phyloP scores from a whole-genome alignment of 2,797 vertebrate species.

The Brotula barbata region DNA sequence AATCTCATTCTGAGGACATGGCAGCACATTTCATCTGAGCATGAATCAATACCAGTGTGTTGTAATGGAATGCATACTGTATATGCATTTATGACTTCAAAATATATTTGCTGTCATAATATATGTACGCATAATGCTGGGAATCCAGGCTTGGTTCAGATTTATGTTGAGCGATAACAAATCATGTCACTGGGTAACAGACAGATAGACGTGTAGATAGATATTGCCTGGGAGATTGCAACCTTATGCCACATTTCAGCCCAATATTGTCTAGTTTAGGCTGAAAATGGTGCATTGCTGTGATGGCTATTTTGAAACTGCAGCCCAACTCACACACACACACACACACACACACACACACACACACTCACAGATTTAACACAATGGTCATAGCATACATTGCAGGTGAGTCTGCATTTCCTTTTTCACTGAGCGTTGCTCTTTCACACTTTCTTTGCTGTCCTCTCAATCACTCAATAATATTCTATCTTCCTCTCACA shows the following conservation, averaged over 20 bases:
- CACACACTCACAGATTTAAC: not conserved
- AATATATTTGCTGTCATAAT: not conserved
- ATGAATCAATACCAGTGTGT: conserved; percentile 56
- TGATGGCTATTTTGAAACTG: conserved; percentile 50
- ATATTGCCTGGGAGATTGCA: conserved; percentile 31
- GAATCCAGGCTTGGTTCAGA: conserved; percentile 2
- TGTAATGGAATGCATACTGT: conserved; percentile 48
- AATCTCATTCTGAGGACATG: conserved; percentile 73
- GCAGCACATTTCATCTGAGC: conserved; percentile 68
- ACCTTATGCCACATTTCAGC: conserved; percentile 59
- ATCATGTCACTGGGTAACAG: not conserved
- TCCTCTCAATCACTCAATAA: conserved; percentile 9
- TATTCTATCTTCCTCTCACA: conserved; percentile 1
- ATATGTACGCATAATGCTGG: not conserved
- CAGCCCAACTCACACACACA: conserved; percentile 23
- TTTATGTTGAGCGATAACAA: no score
- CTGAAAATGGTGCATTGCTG: conserved; percentile 53
- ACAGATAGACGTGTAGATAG: conserved; percentile 23
- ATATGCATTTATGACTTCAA: conserved; percentile 28
- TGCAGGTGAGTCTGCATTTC: conserved; percentile 21
- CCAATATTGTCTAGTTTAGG: conserved; percentile 18
- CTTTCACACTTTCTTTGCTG: conserved; percentile 24
- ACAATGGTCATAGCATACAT: no score
- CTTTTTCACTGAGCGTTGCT: conserved; percentile 13
- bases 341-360: not conserved